phyloP scores from a whole-genome alignment of 2,888 invertebrate genomes.

The Spodoptera picta region DNA sequence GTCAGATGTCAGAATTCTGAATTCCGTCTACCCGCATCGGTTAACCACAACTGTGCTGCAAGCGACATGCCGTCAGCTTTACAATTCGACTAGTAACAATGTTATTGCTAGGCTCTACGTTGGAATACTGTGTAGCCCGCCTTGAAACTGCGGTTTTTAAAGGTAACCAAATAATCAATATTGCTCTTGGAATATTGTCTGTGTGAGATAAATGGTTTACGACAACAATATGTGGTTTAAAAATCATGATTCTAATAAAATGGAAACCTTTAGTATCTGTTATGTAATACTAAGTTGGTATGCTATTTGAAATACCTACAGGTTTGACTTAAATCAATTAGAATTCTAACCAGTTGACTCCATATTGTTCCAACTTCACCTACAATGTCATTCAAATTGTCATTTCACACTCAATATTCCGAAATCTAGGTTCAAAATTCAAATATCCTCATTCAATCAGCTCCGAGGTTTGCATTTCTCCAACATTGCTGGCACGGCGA shows the following conservation, averaged over 20 bases:
- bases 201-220: no score
- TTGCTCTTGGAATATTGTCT: neutral
- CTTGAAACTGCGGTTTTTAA: slow-evolving; percentile 7
- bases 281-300: no score
- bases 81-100: slow-evolving; percentile 69
- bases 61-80: slow-evolving; percentile 68
- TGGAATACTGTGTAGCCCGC: slow-evolving; percentile 22
- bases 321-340: no score
- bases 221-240: no score
- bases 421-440: slow-evolving; percentile 19
- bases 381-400: neutral
- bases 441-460: slow-evolving; percentile 21
- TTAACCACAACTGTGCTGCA: slow-evolving; percentile 76
- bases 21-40: slow-evolving; percentile 78
- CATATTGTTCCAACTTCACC: no score
- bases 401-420: slow-evolving; percentile 6
- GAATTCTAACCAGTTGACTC: no score
- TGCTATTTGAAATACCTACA: no score
- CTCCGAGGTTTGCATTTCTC: slow-evolving; percentile 29
- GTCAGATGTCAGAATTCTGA: slow-evolving; percentile 62
- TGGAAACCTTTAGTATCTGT: no score
- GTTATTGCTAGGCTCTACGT: slow-evolving; percentile 56
- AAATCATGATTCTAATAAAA: no score
- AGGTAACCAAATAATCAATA: slow-evolving; percentile 15
- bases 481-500: slow-evolving; percentile 34